These are phyloP conservation scores for Bolborhynchus lineola DNA, from an alignment of 2,113 vertebrate species.

Conservation along the genomic window DNA sequence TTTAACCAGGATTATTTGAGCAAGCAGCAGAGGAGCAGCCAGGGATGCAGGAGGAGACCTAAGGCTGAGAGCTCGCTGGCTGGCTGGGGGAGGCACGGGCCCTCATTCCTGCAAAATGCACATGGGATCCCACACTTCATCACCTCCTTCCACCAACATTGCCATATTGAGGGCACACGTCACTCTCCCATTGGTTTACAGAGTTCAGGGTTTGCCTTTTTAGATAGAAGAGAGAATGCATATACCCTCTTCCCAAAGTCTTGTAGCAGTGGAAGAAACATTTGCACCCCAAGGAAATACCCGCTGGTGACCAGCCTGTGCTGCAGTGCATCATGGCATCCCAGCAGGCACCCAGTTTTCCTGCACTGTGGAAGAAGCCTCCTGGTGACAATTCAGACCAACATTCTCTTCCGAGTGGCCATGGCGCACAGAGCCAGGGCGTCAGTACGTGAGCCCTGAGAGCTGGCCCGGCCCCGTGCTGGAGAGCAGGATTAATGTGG, in stretches of 20 bases:
- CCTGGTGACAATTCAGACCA: background rate
- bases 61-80: background rate
- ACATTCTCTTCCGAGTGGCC: background rate
- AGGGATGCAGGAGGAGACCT: background rate
- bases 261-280: background rate
- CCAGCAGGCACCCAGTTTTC: rapidly evolving
- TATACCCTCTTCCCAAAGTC: background rate
- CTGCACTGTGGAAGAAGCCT: background rate
- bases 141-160: background rate
- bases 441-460: background rate
- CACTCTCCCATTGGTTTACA: background rate
- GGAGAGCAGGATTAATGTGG: background rate
- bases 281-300: background rate
- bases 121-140: background rate
- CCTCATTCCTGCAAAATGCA: background rate
- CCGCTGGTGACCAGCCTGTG: rapidly evolving
- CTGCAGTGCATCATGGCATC: background rate
- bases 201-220: background rate
- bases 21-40: background rate
- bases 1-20: background rate
- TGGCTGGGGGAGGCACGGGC: background rate
- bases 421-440: background rate
- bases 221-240: background rate
- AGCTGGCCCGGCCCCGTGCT: background rate
- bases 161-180: background rate